phyloP scores from a whole-genome alignment of 1,140 invertebrate species.

The Zaprionus ghesquierei region DNA sequence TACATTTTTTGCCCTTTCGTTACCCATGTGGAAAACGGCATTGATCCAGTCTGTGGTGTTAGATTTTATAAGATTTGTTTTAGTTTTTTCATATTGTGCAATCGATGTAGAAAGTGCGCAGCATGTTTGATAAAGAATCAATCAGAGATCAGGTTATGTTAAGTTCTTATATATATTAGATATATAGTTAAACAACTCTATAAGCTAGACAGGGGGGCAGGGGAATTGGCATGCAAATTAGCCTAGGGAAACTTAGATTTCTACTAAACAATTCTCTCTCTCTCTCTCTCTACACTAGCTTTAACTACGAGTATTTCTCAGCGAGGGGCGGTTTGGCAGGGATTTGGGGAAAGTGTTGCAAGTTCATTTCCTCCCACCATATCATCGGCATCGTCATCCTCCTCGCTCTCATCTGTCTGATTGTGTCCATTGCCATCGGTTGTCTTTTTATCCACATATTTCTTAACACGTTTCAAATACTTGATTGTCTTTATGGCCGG shows the following conservation, averaged over 20 bases:
- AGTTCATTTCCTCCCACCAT: constrained; percentile 83
- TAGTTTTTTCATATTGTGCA: constrained; percentile 31
- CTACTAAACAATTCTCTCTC: not conserved
- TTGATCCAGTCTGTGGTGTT: constrained; percentile 85
- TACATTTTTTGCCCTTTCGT: constrained; percentile 44
- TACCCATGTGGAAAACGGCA: constrained; percentile 87
- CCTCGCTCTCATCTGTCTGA: constrained; percentile 65
- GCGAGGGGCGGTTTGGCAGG: not conserved
- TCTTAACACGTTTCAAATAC: constrained; percentile 81
- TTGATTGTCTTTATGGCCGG: constrained; percentile 81
- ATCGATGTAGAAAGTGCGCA: constrained; percentile 42
- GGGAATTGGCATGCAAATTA: constrained; percentile 1
- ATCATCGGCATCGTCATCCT: constrained; percentile 85
- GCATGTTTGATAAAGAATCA: constrained; percentile 50
- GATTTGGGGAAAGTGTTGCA: not conserved
- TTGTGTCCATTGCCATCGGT: constrained; percentile 65
- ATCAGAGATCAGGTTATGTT: constrained; percentile 22
- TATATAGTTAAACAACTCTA: not conserved
- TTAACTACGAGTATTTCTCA: not conserved
- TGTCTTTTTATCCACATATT: constrained; percentile 82
- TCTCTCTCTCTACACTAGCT: not conserved
- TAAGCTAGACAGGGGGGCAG: no score
- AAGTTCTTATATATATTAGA: not conserved
- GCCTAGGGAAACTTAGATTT: not conserved
- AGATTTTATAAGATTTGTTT: not conserved